Evolutionary conservation across 2,113 vertebrate species (phyloP), one percentile per base, ranked within the genome.

Genomic region (Lepus europaeus): DNA sequence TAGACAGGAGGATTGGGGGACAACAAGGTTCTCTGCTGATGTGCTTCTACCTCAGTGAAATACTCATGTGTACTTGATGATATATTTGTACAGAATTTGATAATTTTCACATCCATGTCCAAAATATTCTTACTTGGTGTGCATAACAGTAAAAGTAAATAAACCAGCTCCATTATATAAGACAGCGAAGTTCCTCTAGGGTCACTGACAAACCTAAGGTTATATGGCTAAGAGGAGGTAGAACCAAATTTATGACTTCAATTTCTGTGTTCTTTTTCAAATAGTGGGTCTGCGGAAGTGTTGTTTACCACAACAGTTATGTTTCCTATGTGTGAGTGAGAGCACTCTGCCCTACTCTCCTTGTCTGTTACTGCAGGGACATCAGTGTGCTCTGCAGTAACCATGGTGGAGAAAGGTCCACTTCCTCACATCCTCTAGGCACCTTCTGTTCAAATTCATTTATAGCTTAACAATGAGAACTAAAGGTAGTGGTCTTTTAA

Each of bases 41-140:
- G 56, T 29, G 1, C 74, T 14, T 56, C 36, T 23, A 1, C 36
- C 36, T 51, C 49, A 84, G 19, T 49, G 25, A 79, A 61, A 23
- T 45, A 23, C 10, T 1, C 39, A 4, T 12, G 33, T 94, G 36
- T 51, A 49, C 29, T 80, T 64, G 49, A 74, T 23, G 88, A 19
- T 33, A 82, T 66, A 45, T 93, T 93, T 89, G 64, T 49, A n/a
- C 51, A 72, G 17, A 2, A 33, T 84, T 95, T 76, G 68, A 49
- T 53, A 66, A 56, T 80, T 91, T 89, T 86, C 22, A 64, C 25
- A 53, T 53, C 3, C 13, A 29, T 76, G 12, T 76, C 31, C 16
- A 36, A 88, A 94, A 59, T 31, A 72, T 81, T 88, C n/a, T 61
- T 20, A 59, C 49, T 84, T 91, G 29, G 45, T 82, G 29, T 2